These are phyloP conservation scores for Linnaemya tessellans DNA, from an alignment of 2,888 invertebrate genomes.

Conservation along the genomic window DNA sequence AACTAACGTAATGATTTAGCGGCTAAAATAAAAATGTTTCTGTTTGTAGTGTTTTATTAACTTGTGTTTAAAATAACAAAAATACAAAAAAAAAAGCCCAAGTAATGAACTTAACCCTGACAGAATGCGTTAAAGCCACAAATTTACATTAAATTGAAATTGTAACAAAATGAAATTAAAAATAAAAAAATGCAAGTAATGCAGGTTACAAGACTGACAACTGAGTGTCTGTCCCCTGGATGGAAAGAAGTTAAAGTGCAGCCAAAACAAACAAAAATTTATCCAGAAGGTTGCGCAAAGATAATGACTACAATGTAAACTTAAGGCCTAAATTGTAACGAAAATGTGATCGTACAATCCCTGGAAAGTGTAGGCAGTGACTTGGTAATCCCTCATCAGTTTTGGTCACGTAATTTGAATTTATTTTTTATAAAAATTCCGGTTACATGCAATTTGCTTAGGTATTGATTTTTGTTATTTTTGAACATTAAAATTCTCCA, in stretches of 20 bases:
- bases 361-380: neutral
- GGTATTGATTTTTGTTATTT: neutral
- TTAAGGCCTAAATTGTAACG: neutral
- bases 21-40: neutral
- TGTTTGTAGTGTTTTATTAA: conserved; percentile 33
- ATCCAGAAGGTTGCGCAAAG: conserved; percentile 1
- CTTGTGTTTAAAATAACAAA: neutral
- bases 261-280: neutral
- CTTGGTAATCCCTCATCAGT: neutral
- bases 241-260: neutral
- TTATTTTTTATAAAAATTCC: conserved; percentile 6
- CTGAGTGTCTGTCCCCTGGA: neutral
- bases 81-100: neutral
- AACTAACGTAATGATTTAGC: conserved; percentile 8
- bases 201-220: neutral
- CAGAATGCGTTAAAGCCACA: conserved; percentile 32
- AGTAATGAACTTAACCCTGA: conserved; percentile 41
- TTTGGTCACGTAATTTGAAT: neutral
- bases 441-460: conserved; percentile 19
- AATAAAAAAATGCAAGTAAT: conserved; percentile 60
- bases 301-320: conserved; percentile 4
- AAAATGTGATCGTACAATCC: neutral
- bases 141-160: neutral
- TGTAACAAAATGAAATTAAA: conserved; percentile 13
- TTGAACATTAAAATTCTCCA: conserved; percentile 25